Evolutionary conservation across 2,113 vertebrate genomes (phyloP), one percentile per base, ranked within the genome.

Genomic region (Mus pahari): DNA sequence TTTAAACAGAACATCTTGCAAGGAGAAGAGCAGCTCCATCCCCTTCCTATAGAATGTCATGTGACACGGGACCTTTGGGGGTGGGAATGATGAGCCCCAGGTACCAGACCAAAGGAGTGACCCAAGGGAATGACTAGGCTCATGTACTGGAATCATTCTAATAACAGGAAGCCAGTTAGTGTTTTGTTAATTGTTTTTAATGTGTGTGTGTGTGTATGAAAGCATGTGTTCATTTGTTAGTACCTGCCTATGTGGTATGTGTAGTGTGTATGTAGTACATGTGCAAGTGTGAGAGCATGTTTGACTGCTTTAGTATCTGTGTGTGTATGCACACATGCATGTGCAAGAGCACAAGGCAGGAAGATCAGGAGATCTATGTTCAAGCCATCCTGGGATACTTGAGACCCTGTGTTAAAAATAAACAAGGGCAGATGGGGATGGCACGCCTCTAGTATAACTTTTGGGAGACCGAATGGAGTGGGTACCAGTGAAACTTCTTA

Each of bases 41-140:
- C 7, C 22, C 7, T 84, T 17, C 2, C 20, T 31, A 7, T 33
- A 50, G 62, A 78, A 26, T 42, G 74, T 36, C 42, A 13, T 3
- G 33, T 78, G 84, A 13, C 20, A 12, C 31, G 60, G 60, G 19
- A 62, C 24, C 70, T 84, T 11, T 28, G 60, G 20, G 50, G 50
- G 53, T 9, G 22, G 60, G 22, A 17, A 31, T 70, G 60, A 39
- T 20, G 3, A 70, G 11, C 19, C 19, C 62, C 39, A 79, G 31
- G 48, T 3, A 0, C 0, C 42, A 68, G 60, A 45, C 10, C 36
- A 0, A 1, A 26, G 20, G 6, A 50, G 48, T 2, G 9, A 70
- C 17, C 20, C 8, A 19, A 58, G 13, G 4, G 58, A 68, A n/a
- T n/a, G 62, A 14, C 0, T 13, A 36, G 28, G 20, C 31, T 9